These are phyloP conservation scores for Orussus abietinus DNA, from an alignment of 1,140 invertebrate species.

Conservation along the genomic window DNA sequence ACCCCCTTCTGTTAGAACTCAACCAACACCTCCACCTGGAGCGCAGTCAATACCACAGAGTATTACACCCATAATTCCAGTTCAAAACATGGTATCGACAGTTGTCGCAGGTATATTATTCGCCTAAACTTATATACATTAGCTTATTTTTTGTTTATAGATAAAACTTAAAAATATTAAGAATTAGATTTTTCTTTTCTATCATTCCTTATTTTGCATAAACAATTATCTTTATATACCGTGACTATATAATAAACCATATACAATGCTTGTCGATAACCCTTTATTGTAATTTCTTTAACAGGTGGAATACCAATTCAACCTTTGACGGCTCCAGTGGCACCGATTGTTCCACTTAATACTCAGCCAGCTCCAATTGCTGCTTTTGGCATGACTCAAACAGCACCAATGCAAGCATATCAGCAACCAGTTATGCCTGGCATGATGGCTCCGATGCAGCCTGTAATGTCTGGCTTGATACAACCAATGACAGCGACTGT, in stretches of 20 bases:
- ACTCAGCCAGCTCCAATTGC: conserved; percentile 44
- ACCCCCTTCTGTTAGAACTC: too few relatives aligned
- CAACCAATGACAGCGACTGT: conserved; percentile 22
- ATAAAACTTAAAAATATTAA: too few relatives aligned
- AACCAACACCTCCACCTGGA: conserved; percentile 20
- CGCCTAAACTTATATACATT: neutral
- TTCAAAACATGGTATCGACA: conserved; percentile 28
- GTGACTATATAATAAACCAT: too few relatives aligned
- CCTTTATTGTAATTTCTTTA: conserved; percentile 3
- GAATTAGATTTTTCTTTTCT: too few relatives aligned
- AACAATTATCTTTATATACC: too few relatives aligned
- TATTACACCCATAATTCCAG: conserved; percentile 30
- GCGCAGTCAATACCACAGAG: too few relatives aligned
- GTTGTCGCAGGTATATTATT: conserved; percentile 35
- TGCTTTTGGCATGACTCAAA: conserved; percentile 43
- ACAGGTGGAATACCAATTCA: conserved; percentile 30
- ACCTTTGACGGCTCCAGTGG: conserved; percentile 32
- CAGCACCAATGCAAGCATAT: conserved; percentile 36
- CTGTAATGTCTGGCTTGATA: conserved; percentile 25
- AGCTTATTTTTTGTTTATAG: too few relatives aligned
- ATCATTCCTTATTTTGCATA: too few relatives aligned
- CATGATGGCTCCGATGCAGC: conserved; percentile 30
- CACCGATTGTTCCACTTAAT: conserved; percentile 40
- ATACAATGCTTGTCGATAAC: too few relatives aligned
- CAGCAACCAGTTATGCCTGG: conserved; percentile 27